Evolutionary conservation across 1,140 invertebrate genomes (phyloP), one percentile per base, ranked within the genome.

Genomic region (Brachionus asplanchnoidis): DNA sequence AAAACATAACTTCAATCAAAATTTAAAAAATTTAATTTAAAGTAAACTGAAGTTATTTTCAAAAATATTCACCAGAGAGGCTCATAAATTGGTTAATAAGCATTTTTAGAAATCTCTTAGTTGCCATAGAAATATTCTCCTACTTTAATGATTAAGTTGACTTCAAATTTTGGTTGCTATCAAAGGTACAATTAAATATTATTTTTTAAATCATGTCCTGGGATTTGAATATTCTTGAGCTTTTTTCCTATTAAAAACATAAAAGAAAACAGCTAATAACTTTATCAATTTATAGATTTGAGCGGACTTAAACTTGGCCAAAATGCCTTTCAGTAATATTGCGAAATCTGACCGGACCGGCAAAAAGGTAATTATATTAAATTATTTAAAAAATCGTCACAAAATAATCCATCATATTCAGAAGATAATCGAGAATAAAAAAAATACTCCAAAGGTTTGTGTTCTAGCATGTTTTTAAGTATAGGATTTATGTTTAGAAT

Each of bases 181-280:
- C 73, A 77, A 77, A 77, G 73, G 73, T 77, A 77, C 26, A 77
- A 77, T 77, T 77, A 75, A 75, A 75, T 26, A 70, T 70, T 32
- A 17, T 73, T 26, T 77, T 36, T 23, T 11, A 77, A 77, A 77
- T 50, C 73, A 77, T 77, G 73, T 77, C 23, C 73, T 77, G 73
- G 73, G 73, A 77, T 50, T 77, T 77, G 36, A 68, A 68, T 32
- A 36, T 3, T 36, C 32, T 6, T 2, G 9, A 17, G 32, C 11
- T 73, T 73, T 73, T 73, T 40, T 42, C 23, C 8, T 23, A 20
- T 17, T 73, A 36, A 12, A n/a, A 17, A 20, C 23, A 42, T 8
- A n/a, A 40, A n/a, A 68, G 32, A 68, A 32, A 28, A 9, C 6
- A 40, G 36, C 36, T 32, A 42, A 73, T 42, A 20, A 17, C 17